phyloP scores from a whole-genome alignment of 2,888 invertebrate species.

The Minunthozetes semirufus region DNA sequence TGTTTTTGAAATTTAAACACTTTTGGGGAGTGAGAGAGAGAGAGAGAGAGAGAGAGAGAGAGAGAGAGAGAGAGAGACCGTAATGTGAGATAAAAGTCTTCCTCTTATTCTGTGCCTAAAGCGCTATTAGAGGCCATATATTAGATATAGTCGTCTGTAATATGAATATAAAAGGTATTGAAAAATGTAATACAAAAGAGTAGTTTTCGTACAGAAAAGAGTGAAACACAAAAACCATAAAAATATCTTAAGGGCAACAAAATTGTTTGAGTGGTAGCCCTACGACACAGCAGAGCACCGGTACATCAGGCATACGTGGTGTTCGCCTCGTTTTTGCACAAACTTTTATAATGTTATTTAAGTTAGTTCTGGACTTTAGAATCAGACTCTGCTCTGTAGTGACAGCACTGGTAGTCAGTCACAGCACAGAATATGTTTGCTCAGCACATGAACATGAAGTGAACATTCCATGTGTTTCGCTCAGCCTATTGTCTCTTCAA shows the following conservation, averaged over 20 bases:
- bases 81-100: no score
- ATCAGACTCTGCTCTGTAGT: neutral
- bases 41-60: no score
- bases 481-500: neutral
- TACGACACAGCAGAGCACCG: no score
- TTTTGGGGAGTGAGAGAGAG: no score
- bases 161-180: neutral
- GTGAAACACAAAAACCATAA: neutral
- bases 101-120: no score
- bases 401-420: neutral
- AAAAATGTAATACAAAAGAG: neutral
- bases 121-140: no score
- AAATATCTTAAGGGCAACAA: neutral
- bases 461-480: neutral
- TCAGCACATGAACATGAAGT: no score
- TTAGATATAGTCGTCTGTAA: no score
- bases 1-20: no score
- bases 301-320: no score
- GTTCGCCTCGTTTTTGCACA: neutral
- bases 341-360: conserved; percentile 1
- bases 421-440: neutral
- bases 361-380: conserved; percentile 3
- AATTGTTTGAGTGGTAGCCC: neutral
- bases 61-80: no score
- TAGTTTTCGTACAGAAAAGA: neutral